Conservation (phyloP, 2,888 invertebrate genomes). For the Trilocha varians region DNA sequence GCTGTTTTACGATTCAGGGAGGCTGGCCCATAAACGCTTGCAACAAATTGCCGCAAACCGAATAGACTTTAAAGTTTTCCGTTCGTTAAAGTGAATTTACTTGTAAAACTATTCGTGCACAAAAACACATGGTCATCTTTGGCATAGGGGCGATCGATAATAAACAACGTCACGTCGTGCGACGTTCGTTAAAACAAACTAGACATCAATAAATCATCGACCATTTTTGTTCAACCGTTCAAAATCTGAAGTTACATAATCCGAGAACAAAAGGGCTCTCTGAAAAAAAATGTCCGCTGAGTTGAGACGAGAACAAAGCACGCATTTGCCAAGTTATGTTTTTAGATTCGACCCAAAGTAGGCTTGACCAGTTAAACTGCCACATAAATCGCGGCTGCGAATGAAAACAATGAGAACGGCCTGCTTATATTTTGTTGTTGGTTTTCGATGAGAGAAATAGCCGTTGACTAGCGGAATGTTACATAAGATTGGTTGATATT, state of each 20-base stretch:
- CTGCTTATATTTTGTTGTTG: constrained; percentile 36
- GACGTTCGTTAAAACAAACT: constrained; percentile 28
- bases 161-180: constrained; percentile 2
- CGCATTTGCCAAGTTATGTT: constrained; percentile 48
- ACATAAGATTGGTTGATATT: constrained; percentile 37
- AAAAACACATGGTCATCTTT: constrained; percentile 4
- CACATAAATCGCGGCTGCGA: constrained; percentile 61
- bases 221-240: constrained; percentile 40
- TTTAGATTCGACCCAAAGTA: constrained; percentile 42
- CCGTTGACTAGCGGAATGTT: constrained; percentile 38
- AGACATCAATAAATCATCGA: constrained; percentile 43
- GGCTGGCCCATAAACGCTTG: constrained; percentile 41
- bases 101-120: constrained; percentile 1
- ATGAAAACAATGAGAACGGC: constrained; percentile 56
- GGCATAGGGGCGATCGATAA: constrained; percentile 5
- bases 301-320: constrained; percentile 52
- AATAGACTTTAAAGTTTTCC: constrained; percentile 32
- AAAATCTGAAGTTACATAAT: constrained; percentile 56
- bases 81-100: constrained; percentile 21
- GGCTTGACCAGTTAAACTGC: constrained; percentile 49
- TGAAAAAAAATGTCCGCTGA: constrained; percentile 51
- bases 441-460: constrained; percentile 36
- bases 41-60: background rate
- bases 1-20: constrained; percentile 40
- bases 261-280: constrained; percentile 58